Evolutionary conservation across 2,113 vertebrate genomes (phyloP).

Genomic region (Ginglymostoma cirratum): DNA sequence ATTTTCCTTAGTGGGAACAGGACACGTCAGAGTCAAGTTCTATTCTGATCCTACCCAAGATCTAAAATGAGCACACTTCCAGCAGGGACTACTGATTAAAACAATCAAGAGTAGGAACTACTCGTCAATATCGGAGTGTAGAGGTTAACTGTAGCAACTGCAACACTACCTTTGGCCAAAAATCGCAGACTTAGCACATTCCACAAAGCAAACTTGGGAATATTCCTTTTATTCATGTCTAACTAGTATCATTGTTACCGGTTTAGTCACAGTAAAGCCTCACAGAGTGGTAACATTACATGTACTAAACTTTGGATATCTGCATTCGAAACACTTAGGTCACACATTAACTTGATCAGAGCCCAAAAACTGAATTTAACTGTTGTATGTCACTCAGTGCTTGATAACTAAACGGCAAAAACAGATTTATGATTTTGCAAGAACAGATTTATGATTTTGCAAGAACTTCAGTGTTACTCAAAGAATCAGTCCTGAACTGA

Average conservation of each 20-base stretch:
- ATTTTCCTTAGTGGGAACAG: neutral
- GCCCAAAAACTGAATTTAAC: neutral
- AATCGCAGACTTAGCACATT: neutral
- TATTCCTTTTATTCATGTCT: neutral
- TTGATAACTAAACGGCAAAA: neutral
- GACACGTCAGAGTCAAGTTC: neutral
- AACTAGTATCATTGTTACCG: neutral
- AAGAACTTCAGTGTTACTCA: neutral
- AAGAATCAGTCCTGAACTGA: neutral
- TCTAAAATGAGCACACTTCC: neutral
- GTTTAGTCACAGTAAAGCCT: neutral
- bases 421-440: neutral
- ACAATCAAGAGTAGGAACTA: neutral
- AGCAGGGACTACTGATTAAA: neutral
- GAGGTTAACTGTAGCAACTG: neutral
- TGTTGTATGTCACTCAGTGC: too few relatives aligned
- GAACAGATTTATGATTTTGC: neutral
- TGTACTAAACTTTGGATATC: neutral
- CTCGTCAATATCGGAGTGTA: neutral
- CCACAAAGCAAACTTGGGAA: neutral
- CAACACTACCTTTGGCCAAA: neutral
- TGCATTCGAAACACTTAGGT: neutral
- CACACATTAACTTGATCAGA: neutral
- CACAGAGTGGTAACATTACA: neutral
- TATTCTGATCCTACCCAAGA: neutral